phyloP scores from a whole-genome alignment of 2,113 vertebrate genomes.

The Pomatorhinus ruficollis region DNA sequence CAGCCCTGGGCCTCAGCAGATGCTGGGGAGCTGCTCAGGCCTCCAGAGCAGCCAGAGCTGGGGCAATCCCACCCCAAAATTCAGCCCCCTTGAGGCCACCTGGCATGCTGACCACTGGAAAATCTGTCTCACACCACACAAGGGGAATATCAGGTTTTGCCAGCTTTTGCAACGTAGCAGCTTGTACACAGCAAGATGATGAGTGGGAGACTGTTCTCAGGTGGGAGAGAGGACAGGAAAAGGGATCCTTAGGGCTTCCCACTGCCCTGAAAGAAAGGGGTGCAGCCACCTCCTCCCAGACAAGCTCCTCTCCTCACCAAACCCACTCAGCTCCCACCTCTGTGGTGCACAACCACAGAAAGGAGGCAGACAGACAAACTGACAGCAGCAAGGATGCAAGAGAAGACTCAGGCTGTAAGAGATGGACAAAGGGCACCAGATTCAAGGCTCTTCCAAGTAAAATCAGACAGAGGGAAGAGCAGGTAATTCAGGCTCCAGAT shows the following conservation, averaged over 20 bases:
- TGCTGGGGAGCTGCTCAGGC: not conserved
- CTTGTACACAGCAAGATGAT: not conserved
- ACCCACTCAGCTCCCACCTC: accelerated
- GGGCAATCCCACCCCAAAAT: not conserved
- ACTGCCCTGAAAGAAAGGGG: not conserved
- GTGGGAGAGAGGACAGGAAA: not conserved
- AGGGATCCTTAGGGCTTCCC: not conserved
- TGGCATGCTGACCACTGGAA: no score
- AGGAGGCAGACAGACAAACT: not conserved
- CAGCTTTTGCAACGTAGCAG: not conserved
- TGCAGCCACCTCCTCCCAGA: not conserved
- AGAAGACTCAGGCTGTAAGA: not conserved
- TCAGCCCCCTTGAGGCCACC: accelerated
- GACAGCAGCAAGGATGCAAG: not conserved
- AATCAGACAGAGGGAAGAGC: not conserved
- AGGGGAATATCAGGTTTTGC: not conserved
- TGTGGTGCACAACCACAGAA: not conserved
- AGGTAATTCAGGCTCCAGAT: not conserved
- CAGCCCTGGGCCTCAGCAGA: not conserved
- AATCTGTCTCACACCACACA: not conserved
- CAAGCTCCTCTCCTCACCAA: not conserved
- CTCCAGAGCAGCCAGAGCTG: accelerated
- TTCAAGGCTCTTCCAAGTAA: not conserved
- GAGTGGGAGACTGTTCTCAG: not conserved
- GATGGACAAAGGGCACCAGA: not conserved